Base-by-base conservation (phyloP, 2,113 vertebrate species). In the Jacana jacana region DNA sequence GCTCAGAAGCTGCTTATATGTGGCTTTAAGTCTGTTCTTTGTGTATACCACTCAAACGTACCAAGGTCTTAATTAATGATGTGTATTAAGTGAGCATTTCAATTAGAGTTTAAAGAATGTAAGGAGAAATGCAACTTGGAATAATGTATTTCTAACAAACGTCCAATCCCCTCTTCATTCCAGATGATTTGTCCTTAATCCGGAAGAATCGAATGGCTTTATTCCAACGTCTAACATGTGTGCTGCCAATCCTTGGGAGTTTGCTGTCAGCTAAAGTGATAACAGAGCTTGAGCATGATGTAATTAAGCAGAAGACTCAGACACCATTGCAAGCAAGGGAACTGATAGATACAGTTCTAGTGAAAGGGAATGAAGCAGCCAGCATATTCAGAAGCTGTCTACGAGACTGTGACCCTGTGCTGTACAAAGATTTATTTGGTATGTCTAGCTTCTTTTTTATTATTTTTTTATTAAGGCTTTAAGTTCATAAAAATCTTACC, bases 401-500 rank as follows among this genome's bases (percentile, higher is more conserved):
- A 72, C 98, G 98, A 97, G 99, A 99, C 71, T 98, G 98, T 48
- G 99, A 99, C 25, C 98, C 99, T 65, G 93, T 98, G 11, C 98
- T 99, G 44, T 98, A 99, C 97, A 97, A 98, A 97, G 99, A 99
- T 76, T 98, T 99, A 92, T 99, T 99, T 98, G 98, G 99, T 99
- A 98, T 92, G 97, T 97, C 86, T 93, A 1, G 18, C 2, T 63
- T 31, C 9, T 82, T 46, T 40, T 61, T 22, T 61, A 42, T 37
- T 35, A 10, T 51, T 51, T 60, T 39, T 64, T 48, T 57, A 46
- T 17, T 35, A 90, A 71, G 39, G 46, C 75, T 81, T 24, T 23
- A n/a, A 61, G 71, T 78, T 65, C 55, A 44, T 89, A 69, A 31
- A 86, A 68, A 39, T 86, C 14, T n/a, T 78, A 25, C 35, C 73